Base-by-base conservation (phyloP, 1,140 invertebrate species). In the Drosophila nasuta region DNA sequence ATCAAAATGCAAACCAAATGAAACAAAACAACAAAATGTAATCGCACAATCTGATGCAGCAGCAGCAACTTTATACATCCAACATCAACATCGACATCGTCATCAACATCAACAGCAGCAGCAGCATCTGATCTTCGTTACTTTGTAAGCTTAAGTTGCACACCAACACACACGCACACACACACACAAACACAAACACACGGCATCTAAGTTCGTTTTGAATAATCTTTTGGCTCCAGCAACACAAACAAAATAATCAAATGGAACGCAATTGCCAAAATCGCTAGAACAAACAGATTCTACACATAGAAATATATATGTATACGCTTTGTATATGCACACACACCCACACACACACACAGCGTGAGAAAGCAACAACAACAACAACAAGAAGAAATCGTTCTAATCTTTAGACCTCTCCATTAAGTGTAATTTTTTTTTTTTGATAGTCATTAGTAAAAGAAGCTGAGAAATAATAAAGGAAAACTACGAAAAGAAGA, bases 391-490 rank as follows among this genome's bases (percentile, higher is more conserved):
- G 15, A 15, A 38, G 33, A 65, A 45, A 48, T 62, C 59, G n/a
- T 43, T 62, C 35, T 20, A 66, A 45, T 25, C 45, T 66, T 25
- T 57, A 72, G 41, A 57, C 54, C 52, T 81, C 80, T 89, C 69
- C 79, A 82, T 83, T 89, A 89, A 81, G 81, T 89, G 71, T 89
- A 89, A 82, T 82, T 77, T 88, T 78, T 25, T 25, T 20, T 25
- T 25, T 76, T 79, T 70, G 35, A 69, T 82, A 79, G 65, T 70
- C 20, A 73, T 85, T 79, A 72, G 51, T 81, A 82, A 72, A 60
- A 25, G 3, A 30, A n/a, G 43, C 43, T 4, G 20, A 25, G 20
- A 25, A 4, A 25, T 25, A 25, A 25, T 25, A 48, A 43, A 60
- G 6, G 41, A 6, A 30, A 10, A 51, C 13, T 8, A 10, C 13